Evolutionary conservation across 2,888 invertebrate genomes (phyloP).

Genomic region (Meiosimyza decipiens): DNA sequence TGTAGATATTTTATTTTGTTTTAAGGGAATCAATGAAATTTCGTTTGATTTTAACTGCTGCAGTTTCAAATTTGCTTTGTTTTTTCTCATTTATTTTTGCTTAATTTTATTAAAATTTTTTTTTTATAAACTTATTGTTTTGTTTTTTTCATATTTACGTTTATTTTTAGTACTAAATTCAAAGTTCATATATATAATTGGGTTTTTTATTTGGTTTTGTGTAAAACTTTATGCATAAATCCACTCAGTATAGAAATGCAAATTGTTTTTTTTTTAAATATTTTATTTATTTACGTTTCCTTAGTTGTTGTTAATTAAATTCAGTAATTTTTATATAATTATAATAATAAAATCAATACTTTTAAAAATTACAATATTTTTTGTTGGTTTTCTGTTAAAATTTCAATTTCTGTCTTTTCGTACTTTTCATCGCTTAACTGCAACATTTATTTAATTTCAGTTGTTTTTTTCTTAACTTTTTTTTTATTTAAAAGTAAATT

Average conservation of each 20-base stretch:
- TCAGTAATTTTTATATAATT: conserved; percentile 13
- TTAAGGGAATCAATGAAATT: conserved; percentile 44
- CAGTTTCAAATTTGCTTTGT: neutral
- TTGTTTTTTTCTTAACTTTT: conserved; percentile 30
- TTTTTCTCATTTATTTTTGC: neutral
- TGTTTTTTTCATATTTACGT: neutral
- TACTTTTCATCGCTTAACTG: conserved; percentile 38
- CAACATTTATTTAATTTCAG: conserved; percentile 29
- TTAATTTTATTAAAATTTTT: neutral
- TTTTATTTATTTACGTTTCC: conserved; percentile 42
- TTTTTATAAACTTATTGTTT: neutral
- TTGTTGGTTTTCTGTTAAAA: conserved; percentile 31
- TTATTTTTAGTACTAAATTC: conserved; percentile 2
- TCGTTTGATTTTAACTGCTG: conserved; percentile 38
- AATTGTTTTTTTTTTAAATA: conserved; percentile 12
- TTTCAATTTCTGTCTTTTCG: conserved; percentile 28
- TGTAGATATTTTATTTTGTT: conserved; percentile 34
- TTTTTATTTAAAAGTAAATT: conserved; percentile 54
- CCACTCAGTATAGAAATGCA: conserved; percentile 31
- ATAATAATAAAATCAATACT: conserved; percentile 26
- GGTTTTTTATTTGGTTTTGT: conserved; percentile 6
- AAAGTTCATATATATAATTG: conserved; percentile 1
- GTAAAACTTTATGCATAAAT: conserved; percentile 29
- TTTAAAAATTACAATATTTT: conserved; percentile 24
- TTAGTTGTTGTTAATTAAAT: conserved; percentile 34